Percentiles rank a stretch among this genome's conserved stretches.
Conservation (phyloP, 2,797 vertebrate genomes). For the Peromyscus melanophrys region DNA sequence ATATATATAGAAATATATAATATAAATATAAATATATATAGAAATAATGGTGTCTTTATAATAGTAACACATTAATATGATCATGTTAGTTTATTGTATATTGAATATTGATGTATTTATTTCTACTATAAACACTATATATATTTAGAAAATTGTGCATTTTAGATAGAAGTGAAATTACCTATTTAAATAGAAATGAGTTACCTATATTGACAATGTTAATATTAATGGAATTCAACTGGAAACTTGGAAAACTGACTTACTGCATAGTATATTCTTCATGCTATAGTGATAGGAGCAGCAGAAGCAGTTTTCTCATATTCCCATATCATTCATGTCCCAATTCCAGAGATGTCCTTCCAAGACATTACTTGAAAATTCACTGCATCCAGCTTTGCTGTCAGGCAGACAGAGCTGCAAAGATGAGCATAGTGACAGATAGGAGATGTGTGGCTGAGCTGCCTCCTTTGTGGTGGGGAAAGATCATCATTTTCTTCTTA, state of each 20-base stretch:
- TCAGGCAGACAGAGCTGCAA: constrained; percentile 9
- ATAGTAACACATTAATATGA: not conserved
- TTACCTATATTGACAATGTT: constrained; percentile 47
- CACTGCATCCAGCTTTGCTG: not conserved
- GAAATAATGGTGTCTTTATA: not conserved
- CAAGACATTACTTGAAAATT: constrained; percentile 28
- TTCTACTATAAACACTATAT: not conserved
- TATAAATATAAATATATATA: no score
- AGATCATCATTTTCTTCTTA: not conserved
- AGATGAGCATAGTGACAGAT: constrained; percentile 13
- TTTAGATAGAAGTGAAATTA: constrained; percentile 42
- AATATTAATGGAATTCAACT: constrained; percentile 37
- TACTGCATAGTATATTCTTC: not conserved
- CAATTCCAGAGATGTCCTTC: constrained; percentile 19
- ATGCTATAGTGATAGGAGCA: not conserved
- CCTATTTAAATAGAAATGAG: not conserved
- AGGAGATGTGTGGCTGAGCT: not conserved
- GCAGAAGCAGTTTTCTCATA: constrained; percentile 14
- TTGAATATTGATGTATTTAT: not conserved
- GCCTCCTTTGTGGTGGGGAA: not conserved
- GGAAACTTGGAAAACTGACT: not conserved
- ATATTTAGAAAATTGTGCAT: constrained; percentile 21
- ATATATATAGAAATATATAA: no score
- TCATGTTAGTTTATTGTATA: not conserved
- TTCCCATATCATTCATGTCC: not conserved